Evolutionary conservation across 2,888 invertebrate species (phyloP), one percentile per base, ranked within the genome.

Genomic region (Clostera curtula): DNA sequence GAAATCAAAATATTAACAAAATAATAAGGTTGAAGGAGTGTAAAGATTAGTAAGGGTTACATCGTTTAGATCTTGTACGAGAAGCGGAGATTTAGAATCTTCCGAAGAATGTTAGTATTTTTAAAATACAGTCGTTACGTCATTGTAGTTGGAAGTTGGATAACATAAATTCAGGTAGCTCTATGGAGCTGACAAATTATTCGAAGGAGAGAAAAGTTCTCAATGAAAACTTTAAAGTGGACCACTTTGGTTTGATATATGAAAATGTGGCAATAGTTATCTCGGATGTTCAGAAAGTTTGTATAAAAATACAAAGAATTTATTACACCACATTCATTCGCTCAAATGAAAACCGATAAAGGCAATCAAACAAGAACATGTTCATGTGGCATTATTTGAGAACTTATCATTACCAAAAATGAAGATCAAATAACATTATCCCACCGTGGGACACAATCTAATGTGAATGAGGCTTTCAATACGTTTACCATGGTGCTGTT

Each of bases 51-150:
- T 46, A 70, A 62, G 61, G 67, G 70, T 71, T 59, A 65, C 68
- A 66, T 66, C 68, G 64, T 58, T 54, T 72, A 68, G 63, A 58
- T 69, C 67, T 63, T 66, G 63, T 70, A 66, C 59, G 59, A 63
- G 65, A 66, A 64, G 59, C 53, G 75, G 69, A 71, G 80, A 72
- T 82, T 80, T 59, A 69, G 72, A 82, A 80, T 82, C 82, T 79
- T 74, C 73, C 61, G 56, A 57, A 62, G 62, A 56, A 57, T 53
- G 56, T 67, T 65, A 59, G 80, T 80, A 77, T 82, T 79, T 80
- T 59, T 61, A 73, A 80, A 82, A 80, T 80, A 79, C 77, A 69
- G 52, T 66, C 57, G 59, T 58, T 59, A 57, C 56, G 56, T 56
- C 6, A n/a, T 8, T 12, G 7, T 60, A 67, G 62, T 57, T 65